Evolutionary conservation across 2,113 vertebrate species (phyloP).

Genomic region (Catagonus wagneri): DNA sequence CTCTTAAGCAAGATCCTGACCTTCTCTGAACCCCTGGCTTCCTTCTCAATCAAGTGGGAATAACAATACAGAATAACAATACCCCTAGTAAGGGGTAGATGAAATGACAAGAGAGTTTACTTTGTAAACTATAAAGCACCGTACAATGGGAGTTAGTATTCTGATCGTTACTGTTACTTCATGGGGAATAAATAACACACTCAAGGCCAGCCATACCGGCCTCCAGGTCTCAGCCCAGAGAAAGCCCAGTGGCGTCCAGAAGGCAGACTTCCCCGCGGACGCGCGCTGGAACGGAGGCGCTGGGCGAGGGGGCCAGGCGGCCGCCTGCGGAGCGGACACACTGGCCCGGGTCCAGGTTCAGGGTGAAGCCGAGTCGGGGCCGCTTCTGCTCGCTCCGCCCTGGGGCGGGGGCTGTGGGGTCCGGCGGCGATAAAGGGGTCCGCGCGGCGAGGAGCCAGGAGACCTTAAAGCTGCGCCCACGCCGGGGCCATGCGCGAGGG

Average conservation of each 20-base stretch:
- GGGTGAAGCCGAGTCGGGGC: background rate
- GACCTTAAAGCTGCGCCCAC: background rate
- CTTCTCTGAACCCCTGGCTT: background rate
- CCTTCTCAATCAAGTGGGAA: background rate
- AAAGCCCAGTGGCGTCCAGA: background rate
- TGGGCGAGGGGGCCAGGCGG: background rate
- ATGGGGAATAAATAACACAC: background rate
- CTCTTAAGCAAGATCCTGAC: background rate
- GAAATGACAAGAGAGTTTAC: background rate
- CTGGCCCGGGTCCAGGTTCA: rapidly evolving
- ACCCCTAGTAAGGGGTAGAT: background rate
- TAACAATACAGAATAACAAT: background rate
- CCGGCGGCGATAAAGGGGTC: background rate
- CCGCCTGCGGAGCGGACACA: background rate
- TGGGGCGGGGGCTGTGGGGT: slow-evolving; percentile 13
- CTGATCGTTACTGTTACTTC: background rate
- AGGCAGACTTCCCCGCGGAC: background rate
- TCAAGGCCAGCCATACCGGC: background rate
- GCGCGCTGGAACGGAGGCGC: too few relatives aligned
- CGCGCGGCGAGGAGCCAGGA: rapidly evolving
- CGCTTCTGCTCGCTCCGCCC: slow-evolving; percentile 38
- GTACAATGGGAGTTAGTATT: too few relatives aligned
- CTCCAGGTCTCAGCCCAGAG: too few relatives aligned
- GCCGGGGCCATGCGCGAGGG: slow-evolving; percentile 73
- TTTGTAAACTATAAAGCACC: background rate